These are phyloP conservation scores for Saturnia pavonia DNA, from an alignment of 2,888 invertebrate genomes.

Conservation along the genomic window DNA sequence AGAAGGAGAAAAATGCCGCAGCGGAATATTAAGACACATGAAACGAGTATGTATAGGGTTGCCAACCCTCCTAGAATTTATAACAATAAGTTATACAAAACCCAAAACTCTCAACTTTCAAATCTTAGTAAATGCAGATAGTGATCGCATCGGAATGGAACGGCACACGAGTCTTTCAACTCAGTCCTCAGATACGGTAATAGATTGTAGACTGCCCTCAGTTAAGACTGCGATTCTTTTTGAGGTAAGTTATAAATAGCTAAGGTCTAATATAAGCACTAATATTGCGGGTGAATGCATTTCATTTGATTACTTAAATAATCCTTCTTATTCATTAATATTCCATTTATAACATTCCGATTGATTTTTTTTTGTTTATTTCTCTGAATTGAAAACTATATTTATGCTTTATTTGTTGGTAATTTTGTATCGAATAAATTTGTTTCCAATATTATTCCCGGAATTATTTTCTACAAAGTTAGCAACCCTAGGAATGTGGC, in stretches of 20 bases:
- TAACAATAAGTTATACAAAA: neutral
- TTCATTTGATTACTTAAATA: neutral
- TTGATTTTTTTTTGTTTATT: neutral
- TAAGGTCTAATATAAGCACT: neutral
- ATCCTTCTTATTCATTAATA: neutral
- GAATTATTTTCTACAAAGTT: neutral
- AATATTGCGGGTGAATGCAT: neutral
- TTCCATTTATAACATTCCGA: neutral
- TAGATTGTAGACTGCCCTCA: neutral
- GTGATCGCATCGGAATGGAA: neutral
- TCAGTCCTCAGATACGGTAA: neutral
- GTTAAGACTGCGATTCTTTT: neutral
- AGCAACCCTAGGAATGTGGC: conserved; percentile 37
- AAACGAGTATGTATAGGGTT: conserved; percentile 33
- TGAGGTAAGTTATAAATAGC: neutral
- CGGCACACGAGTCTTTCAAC: neutral
- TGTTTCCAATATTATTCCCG: neutral
- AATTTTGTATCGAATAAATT: neutral
- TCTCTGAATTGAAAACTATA: neutral
- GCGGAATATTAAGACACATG: conserved; percentile 59
- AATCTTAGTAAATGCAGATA: neutral
- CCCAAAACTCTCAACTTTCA: neutral
- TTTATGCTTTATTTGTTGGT: neutral
- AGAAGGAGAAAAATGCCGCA: conserved; percentile 58
- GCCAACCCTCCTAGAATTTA: neutral